Evolutionary conservation across 2,888 invertebrate species (phyloP).

Genomic region (Metacarcinus magister): DNA sequence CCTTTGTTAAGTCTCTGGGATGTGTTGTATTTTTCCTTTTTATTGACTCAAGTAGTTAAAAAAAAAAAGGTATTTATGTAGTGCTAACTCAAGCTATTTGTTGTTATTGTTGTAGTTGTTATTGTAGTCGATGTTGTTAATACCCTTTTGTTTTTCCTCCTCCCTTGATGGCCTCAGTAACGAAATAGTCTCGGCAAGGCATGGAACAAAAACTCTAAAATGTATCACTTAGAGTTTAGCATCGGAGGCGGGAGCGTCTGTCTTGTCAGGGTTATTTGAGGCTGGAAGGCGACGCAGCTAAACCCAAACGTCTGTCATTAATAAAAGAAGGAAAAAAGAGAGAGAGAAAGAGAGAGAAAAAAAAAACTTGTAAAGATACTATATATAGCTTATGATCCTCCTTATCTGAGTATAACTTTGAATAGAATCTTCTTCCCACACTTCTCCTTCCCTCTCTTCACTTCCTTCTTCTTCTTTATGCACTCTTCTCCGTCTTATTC

Average conservation of each 20-base stretch:
- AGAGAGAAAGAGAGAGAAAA: not conserved
- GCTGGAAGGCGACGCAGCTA: not conserved
- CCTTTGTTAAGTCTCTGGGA: too few relatives aligned
- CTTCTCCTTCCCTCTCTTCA: not conserved
- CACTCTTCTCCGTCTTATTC: not conserved
- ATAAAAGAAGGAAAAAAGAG: not conserved
- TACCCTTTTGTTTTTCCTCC: not conserved
- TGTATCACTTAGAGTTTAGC: not conserved
- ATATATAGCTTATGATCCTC: not conserved
- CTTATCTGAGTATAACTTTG: not conserved
- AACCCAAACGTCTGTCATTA: not conserved
- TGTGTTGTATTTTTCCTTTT: too few relatives aligned
- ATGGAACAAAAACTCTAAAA: not conserved
- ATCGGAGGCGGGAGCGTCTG: not conserved
- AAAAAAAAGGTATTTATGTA: not conserved
- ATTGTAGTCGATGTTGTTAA: not conserved
- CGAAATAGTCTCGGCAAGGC: not conserved
- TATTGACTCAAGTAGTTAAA: too few relatives aligned
- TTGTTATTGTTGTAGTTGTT: not conserved
- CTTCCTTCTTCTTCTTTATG: not conserved
- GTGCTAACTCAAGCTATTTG: not conserved
- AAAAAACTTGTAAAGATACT: not conserved
- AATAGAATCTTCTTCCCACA: not conserved
- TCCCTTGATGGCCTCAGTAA: not conserved
- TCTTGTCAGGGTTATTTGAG: not conserved